Evolutionary conservation across 2,888 invertebrate genomes (phyloP), one percentile per base, ranked within the genome.

Genomic region (Neoitamus cyanurus): DNA sequence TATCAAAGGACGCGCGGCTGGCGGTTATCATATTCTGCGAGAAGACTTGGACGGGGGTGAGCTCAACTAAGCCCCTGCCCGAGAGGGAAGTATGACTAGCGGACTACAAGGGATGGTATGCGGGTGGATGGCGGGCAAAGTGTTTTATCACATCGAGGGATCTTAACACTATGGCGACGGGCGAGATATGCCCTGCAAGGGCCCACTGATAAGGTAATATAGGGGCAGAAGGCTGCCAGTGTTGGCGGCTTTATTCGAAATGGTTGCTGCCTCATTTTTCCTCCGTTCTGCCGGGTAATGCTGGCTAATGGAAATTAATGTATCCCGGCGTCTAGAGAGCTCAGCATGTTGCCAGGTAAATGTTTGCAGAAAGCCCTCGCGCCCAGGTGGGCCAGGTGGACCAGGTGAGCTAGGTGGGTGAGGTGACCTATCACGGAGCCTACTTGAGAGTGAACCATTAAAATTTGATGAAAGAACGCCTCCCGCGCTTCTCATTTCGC

Each of bases 271-370:
- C 25, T 82, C 36, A n/a, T 36, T 69, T 58, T 69, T 37, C 48
- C 69, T 11, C 28, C 36, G 13, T 69, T 58, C 34, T n/a, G 58
- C 11, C 15, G 30, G 42, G 37, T 82, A 82, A 36, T 80, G 58
- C 80, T 36, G 80, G 68, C 68, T 80, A 80, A 80, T 82, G 82
- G 82, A 82, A 82, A 69, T 82, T 82, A 82, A 82, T 82, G 82
- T 69, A 69, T 82, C 82, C 30, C 28, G 36, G 36, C 25, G 82
- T 69, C 69, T 69, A 82, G 82, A 25, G 69, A 69, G 36, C 36
- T 31, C 82, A 37, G 82, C 69, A 69, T 68, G 82, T 82, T 82
- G 15, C 69, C 37, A 82, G 82, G 82, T 69, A 37, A 80, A 69
- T 58, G 58, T 58, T 80, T 69, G 30, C 48, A 20, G 20, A 58